Evolutionary conservation across 2,888 invertebrate genomes (phyloP).

Genomic region (Stictocephala bisonia): DNA sequence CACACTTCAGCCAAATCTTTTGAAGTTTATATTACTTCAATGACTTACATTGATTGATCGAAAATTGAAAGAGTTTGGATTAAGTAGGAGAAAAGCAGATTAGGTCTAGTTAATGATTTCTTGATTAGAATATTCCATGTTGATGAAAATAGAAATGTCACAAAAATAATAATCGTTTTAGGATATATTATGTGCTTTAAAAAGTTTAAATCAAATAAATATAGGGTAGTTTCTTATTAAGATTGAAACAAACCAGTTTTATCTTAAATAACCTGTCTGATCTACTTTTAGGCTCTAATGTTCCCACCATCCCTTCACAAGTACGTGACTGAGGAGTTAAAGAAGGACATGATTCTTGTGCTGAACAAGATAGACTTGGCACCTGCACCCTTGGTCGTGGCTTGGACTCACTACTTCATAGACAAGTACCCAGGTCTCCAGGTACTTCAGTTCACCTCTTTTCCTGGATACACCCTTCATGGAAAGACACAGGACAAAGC

Average conservation of each 20-base stretch:
- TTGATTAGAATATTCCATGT: no score
- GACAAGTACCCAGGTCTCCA: slow-evolving; percentile 76
- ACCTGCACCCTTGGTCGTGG: slow-evolving; percentile 81
- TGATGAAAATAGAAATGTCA: no score
- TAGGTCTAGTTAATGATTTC: no score
- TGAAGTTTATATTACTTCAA: no score
- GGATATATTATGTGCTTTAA: neutral
- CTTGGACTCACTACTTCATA: slow-evolving; percentile 87
- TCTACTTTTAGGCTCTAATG: slow-evolving; percentile 73
- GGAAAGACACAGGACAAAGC: slow-evolving; percentile 69
- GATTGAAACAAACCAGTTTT: neutral
- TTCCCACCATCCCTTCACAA: slow-evolving; percentile 91
- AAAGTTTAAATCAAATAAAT: no score
- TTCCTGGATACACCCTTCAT: slow-evolving; percentile 78
- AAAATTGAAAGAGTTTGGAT: no score
- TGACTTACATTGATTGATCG: no score
- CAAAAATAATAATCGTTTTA: no score
- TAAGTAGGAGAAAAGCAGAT: no score
- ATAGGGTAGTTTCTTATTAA: no score
- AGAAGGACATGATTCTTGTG: slow-evolving; percentile 88
- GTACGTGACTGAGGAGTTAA: slow-evolving; percentile 77
- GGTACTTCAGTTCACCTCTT: slow-evolving; percentile 86
- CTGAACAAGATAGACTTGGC: slow-evolving; percentile 94
- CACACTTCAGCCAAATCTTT: no score
- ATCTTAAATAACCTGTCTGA: neutral